Evolutionary conservation across 2,888 invertebrate species (phyloP), one percentile per base, ranked within the genome.

Genomic region (Campoplex nolae): DNA sequence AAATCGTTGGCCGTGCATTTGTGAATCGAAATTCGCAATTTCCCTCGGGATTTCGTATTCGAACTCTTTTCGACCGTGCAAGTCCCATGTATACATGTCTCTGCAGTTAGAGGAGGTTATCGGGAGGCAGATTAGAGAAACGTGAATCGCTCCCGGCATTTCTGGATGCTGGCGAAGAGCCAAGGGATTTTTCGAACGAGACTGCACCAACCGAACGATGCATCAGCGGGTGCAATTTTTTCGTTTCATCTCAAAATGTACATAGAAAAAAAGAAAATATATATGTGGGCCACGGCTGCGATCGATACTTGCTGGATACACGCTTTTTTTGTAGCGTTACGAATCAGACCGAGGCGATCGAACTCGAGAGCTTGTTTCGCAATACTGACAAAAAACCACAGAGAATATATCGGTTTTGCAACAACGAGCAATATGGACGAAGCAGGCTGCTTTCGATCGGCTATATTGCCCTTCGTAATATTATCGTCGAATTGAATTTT

Each of bases 271-370:
- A 73, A 18, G n/a, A n/a, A n/a, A n/a, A n/a, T n/a, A n/a, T n/a
- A 62, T 78, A 86, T 84, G 62, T 86, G 78, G 88, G 86, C 84
- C 88, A 81, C 56, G 81, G 81, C 58, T 83, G 23, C 23, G 80
- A 74, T 86, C 81, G 84, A 83, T 86, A 84, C 70, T 42, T 4
- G 11, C 13, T 71, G 56, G 56, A 68, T 80, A 79, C 54, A 32
- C n/a, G 23, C 35, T 45, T 32, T 23, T 48, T 18, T 51, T 75
- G 73, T 56, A 58, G n/a, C 73, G 45, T 35, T 80, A 81, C 56
- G 38, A 77, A 48, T n/a, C 83, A n/a, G 73, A 79, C 65, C 77
- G 77, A 81, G 38, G 81, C 68, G 77, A 74, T 78, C 80, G 86
- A 84, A 78, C 82, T 51, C 78, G 83, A 67, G 68, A 58, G 76